Evolutionary conservation across 2,113 vertebrate species (phyloP).

Genomic region (Laticauda colubrina): DNA sequence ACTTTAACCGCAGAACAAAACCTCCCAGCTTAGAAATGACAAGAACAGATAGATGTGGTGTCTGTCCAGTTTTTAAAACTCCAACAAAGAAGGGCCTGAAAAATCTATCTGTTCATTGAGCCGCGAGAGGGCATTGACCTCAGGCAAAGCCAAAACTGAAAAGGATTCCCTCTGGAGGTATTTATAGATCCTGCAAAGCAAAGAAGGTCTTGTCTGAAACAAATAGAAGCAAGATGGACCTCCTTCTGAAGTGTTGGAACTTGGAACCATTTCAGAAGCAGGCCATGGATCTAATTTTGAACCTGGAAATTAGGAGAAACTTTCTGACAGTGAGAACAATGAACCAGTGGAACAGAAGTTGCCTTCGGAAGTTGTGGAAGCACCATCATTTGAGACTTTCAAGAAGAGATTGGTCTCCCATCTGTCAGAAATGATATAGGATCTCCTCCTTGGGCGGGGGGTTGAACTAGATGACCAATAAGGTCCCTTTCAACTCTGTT

Average conservation of each 20-base stretch:
- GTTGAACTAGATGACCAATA: no score
- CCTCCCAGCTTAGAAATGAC: neutral
- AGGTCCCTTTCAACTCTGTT: no score
- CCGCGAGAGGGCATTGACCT: neutral
- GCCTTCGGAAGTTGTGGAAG: no score
- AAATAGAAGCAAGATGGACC: neutral
- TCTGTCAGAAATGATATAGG: no score
- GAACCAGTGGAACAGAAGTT: no score
- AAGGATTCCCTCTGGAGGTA: neutral
- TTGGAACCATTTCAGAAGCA: neutral
- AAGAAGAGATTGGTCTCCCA: no score
- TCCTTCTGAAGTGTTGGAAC: neutral
- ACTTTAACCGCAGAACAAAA: neutral
- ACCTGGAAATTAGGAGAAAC: no score
- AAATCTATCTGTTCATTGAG: neutral
- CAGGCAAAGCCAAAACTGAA: neutral
- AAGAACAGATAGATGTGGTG: neutral
- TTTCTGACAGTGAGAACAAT: no score
- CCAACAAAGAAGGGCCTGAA: neutral
- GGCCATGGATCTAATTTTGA: neutral
- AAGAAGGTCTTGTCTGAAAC: neutral
- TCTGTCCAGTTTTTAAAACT: neutral
- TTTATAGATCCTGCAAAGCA: neutral
- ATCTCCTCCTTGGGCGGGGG: no score
- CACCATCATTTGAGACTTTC: no score